Evolutionary conservation across 1,140 invertebrate species (phyloP).

Genomic region (Drosophila burlai): DNA sequence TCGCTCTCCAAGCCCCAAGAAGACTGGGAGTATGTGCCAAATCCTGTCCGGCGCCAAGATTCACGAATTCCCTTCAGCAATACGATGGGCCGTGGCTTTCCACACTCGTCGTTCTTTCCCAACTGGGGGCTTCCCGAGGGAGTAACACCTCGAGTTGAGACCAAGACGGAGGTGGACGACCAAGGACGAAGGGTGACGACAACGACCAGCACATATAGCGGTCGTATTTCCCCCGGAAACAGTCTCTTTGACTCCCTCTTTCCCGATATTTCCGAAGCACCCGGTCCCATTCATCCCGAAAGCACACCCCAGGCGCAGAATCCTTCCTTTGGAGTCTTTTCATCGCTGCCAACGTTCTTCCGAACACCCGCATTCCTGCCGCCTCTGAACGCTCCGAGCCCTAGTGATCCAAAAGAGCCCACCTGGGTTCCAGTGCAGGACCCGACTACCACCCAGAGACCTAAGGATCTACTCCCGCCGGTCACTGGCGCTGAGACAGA

Average conservation of each 20-base stretch:
- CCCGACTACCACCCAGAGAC: conserved; percentile 12
- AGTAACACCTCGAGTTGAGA: conserved; percentile 40
- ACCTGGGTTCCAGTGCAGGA: conserved; percentile 15
- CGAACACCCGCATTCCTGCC: background rate
- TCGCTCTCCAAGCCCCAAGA: conserved; percentile 35
- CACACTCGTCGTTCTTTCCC: conserved; percentile 3
- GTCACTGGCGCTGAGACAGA: background rate
- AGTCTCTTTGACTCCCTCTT: conserved; percentile 5
- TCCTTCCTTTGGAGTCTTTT: background rate
- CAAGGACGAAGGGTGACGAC: conserved; percentile 53
- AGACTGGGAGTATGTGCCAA: conserved; percentile 56
- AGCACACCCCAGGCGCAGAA: background rate
- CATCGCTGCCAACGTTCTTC: background rate
- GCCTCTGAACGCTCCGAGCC: background rate
- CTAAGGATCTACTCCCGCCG: conserved; percentile 6
- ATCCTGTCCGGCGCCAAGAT: background rate
- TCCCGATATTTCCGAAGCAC: conserved; percentile 17
- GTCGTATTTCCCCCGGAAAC: background rate
- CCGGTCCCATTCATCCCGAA: conserved; percentile 4
- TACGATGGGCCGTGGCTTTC: conserved; percentile 19
- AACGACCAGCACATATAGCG: conserved; percentile 29
- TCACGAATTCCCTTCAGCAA: background rate
- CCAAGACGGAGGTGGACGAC: conserved; percentile 54
- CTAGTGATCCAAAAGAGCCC: background rate
- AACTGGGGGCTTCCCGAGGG: conserved; percentile 43